Evolutionary conservation across 1,140 invertebrate species (phyloP).

Genomic region (Drosophila parabipectinata): DNA sequence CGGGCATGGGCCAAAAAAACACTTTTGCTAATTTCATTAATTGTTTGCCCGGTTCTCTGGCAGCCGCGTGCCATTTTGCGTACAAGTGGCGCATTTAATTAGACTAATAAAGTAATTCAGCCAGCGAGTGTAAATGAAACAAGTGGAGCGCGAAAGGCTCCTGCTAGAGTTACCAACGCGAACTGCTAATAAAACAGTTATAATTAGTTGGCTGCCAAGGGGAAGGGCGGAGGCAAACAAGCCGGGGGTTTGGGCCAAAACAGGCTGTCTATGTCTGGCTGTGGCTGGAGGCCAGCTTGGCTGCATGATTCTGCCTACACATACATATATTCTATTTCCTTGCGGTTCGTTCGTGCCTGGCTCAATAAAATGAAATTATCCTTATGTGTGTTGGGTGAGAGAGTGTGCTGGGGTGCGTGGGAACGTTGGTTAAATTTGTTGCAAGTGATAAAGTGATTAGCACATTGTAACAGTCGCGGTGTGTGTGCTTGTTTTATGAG

Average conservation of each 20-base stretch:
- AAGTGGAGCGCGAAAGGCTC: constrained; percentile 41
- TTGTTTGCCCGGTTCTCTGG: constrained; percentile 53
- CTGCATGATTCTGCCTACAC: neutral
- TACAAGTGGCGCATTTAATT: constrained; percentile 78
- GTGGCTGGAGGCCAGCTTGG: neutral
- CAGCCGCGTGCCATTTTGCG: constrained; percentile 53
- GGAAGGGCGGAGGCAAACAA: neutral
- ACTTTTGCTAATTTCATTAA: constrained; percentile 76
- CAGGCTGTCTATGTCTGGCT: neutral
- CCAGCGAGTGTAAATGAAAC: constrained; percentile 61
- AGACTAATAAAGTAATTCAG: constrained; percentile 78
- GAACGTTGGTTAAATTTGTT: constrained; percentile 38
- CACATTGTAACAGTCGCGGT: constrained; percentile 8
- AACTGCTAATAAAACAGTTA: constrained; percentile 76
- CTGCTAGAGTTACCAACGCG: constrained; percentile 18
- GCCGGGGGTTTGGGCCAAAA: too few species aligned
- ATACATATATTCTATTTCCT: constrained; percentile 23
- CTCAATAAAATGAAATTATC: constrained; percentile 65
- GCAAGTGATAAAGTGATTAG: constrained; percentile 68
- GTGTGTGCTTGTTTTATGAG: neutral
- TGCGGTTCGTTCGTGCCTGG: constrained; percentile 44
- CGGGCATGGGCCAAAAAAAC: constrained; percentile 28
- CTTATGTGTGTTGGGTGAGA: constrained; percentile 21
- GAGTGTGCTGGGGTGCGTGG: constrained; percentile 9
- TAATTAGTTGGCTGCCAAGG: constrained; percentile 57